Evolutionary conservation across 2,888 invertebrate genomes (phyloP).

Genomic region (Trissolcus japonicus): DNA sequence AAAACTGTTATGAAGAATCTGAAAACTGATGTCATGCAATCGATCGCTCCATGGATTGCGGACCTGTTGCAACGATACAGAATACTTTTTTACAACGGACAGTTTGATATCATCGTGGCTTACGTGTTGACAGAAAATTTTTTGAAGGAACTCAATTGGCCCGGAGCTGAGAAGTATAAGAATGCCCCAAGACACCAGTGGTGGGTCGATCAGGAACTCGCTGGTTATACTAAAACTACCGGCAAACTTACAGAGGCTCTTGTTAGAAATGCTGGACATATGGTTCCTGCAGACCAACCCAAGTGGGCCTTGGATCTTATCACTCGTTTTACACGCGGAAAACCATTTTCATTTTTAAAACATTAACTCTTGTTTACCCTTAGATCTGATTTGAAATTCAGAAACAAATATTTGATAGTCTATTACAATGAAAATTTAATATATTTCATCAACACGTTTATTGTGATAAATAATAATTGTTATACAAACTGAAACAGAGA

Average conservation of each 20-base stretch:
- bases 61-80: conserved; percentile 83
- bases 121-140: conserved; percentile 91
- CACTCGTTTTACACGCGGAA: conserved; percentile 70
- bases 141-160: conserved; percentile 79
- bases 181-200: conserved; percentile 73
- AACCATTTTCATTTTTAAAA: conserved; percentile 53
- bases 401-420: too few relatives aligned
- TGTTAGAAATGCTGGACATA: conserved; percentile 77
- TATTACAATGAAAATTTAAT: too few relatives aligned
- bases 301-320: conserved; percentile 77
- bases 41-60: conserved; percentile 84
- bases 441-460: too few relatives aligned
- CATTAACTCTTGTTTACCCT: too few relatives aligned
- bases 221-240: conserved; percentile 75
- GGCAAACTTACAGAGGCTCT: conserved; percentile 74
- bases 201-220: conserved; percentile 73
- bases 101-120: conserved; percentile 93
- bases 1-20: conserved; percentile 84
- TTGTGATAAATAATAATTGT: too few relatives aligned
- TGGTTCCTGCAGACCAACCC: conserved; percentile 77
- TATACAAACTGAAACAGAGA: too few relatives aligned
- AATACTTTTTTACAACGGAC: conserved; percentile 91
- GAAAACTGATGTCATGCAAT: conserved; percentile 87
- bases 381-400: too few relatives aligned
- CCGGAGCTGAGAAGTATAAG: conserved; percentile 74